Base-by-base conservation (phyloP, 2,113 vertebrate genomes). In the Onychostoma macrolepis region DNA sequence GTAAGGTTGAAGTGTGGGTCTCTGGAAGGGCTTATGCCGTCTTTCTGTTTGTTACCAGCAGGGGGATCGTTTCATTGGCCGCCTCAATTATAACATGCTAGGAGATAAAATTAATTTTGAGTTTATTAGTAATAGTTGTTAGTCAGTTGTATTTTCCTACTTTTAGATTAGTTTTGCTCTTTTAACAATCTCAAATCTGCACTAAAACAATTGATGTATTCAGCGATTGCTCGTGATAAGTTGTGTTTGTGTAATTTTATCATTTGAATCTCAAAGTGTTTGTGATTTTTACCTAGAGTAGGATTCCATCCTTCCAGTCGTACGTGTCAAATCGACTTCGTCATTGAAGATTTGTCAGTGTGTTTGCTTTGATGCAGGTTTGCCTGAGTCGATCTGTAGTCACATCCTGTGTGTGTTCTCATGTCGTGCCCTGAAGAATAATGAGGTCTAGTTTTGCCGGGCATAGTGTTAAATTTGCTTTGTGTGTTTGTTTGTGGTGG, bases 401-500 rank as follows among this genome's bases (percentile, higher is more conserved):
- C 82, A 84, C 69, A 74, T 84, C 72, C 53, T 83, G 79, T 89
- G 48, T 67, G 33, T 84, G 53, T 74, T 78, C 11, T 43, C 36
- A 48, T 74, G 28, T 78, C 48, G 24, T 71, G 28, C 65, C n/a
- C 38, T n/a, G 43, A 83, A 48, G 65, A 50, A 71, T 67, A 26
- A 38, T 2, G 79, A 67, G 4, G 56, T 19, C 13, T 61, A 30
- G 13, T 50, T 83, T 71, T 50, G 43, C 28, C 0, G 6, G 26
- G 19, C 26, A 69, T 69, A 76, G 75, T 58, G 81, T 75, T 84
- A 53, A 77, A 26, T 77, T 43, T 15, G 1, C 41, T 53, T 26
- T 79, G 48, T 86, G 67, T 86, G 30, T 87, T 72, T 83, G 71
- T 58, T 26, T 77, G 5, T 78, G 75, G 13, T 30, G 41, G 69